Percentiles rank a stretch among this genome's conserved stretches.
These are phyloP conservation scores for Ethmia dodecea DNA, from an alignment of 2,888 invertebrate species.

Conservation along the genomic window DNA sequence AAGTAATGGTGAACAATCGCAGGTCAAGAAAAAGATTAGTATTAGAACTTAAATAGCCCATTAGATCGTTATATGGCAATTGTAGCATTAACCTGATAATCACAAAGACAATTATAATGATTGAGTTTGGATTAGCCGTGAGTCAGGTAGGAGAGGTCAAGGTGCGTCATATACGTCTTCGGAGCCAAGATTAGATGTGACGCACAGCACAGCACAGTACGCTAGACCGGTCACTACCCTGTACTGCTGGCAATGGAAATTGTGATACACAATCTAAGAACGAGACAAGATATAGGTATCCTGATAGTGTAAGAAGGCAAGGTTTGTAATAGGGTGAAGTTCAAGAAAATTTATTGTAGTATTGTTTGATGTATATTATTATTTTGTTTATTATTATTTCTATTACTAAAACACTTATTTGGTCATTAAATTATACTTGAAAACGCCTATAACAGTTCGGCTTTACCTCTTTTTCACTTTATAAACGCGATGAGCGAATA, in stretches of 20 bases:
- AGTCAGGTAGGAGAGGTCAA: conserved; percentile 48
- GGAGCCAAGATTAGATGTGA: conserved; percentile 61
- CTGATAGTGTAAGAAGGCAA: too few relatives aligned
- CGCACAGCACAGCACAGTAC: conserved; percentile 40
- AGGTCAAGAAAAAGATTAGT: too few relatives aligned
- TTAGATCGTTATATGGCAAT: not conserved
- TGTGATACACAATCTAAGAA: too few relatives aligned
- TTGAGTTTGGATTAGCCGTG: conserved; percentile 26
- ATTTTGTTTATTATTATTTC: too few relatives aligned
- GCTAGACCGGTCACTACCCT: conserved; percentile 37
- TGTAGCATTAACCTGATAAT: not conserved
- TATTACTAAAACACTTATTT: too few relatives aligned
- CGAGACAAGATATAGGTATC: too few relatives aligned
- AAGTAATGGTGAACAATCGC: too few relatives aligned
- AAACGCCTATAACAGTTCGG: not conserved
- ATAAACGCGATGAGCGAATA: conserved; percentile 33
- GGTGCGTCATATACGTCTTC: conserved; percentile 38
- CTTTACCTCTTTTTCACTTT: conserved; percentile 21
- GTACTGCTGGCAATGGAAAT: conserved; percentile 3
- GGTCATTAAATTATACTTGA: too few relatives aligned
- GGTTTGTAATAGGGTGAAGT: too few relatives aligned
- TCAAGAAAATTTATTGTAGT: too few relatives aligned
- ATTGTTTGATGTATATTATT: too few relatives aligned
- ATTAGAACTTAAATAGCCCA: too few relatives aligned
- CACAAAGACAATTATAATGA: conserved; percentile 26